Evolutionary conservation across 2,113 vertebrate genomes (phyloP).

Genomic region (Motacilla tschutschensis): DNA sequence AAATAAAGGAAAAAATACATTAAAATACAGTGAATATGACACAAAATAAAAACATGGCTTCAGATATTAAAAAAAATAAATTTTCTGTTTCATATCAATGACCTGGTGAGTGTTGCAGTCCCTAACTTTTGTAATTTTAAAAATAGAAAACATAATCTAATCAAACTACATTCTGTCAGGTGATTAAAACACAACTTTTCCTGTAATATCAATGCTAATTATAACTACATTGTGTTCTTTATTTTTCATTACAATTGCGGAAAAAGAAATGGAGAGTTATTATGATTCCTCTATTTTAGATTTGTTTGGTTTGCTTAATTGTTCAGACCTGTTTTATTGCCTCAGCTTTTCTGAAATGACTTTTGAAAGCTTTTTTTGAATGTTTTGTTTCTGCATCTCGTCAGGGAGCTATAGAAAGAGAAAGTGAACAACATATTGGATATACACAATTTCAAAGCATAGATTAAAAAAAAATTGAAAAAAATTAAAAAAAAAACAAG

Average conservation of each 20-base stretch:
- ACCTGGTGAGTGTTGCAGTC: rapidly evolving
- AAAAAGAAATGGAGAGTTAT: background rate
- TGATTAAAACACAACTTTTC: background rate
- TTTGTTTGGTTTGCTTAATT: background rate
- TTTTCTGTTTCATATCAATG: background rate
- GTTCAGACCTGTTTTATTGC: background rate
- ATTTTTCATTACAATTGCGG: background rate
- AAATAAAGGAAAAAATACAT: background rate
- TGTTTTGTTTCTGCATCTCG: background rate
- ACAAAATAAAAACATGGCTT: background rate
- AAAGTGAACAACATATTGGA: background rate
- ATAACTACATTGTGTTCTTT: background rate
- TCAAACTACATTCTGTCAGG: background rate
- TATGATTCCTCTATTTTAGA: background rate
- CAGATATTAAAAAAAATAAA: background rate
- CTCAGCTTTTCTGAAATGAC: background rate
- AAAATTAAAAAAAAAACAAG: background rate
- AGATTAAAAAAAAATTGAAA: background rate
- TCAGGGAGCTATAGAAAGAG: background rate
- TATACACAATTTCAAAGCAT: background rate
- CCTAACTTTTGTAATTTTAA: background rate
- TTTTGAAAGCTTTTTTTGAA: background rate
- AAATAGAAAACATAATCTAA: background rate
- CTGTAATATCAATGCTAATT: background rate
- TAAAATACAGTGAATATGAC: background rate